Base-by-base conservation (phyloP, 2,113 vertebrate species). In the Crotalus horridus region DNA sequence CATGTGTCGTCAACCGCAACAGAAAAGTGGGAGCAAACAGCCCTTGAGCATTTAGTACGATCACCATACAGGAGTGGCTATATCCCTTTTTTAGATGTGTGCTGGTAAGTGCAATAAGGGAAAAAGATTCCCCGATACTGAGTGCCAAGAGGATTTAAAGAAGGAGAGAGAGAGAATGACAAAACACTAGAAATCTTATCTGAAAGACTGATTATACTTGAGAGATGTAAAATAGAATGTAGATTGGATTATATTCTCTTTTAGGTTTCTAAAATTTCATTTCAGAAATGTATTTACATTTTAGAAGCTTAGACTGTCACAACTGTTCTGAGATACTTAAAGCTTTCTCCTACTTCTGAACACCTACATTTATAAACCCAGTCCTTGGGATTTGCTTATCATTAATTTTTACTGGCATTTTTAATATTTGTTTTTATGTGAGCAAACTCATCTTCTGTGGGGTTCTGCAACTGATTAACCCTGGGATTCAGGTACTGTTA, bases 1-100 rank as follows among this genome's bases (percentile, higher is more conserved):
- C 98, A 99, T 99, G 99, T 98, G 98, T 98, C 98, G 98, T 99
- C 99, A 99, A 99, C 99, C 99, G 97, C 99, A 98, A 98, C 99
- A 99, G 99, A 99, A 99, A 99, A 99, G 99, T 99, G 99, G 99
- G 97, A 98, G 98, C 99, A 99, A 99, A 99, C 99, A 99, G 98
- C 98, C 98, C 98, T 98, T 98, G 98, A 98, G 98, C 99, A 99
- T 97, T 91, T 87, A 98, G 98, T 98, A 98, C 98, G 95, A 98
- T 97, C 98, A 98, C 98, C 98, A 46, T 96, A 97, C 98, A 98
- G 98, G 96, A 97, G 97, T 97, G 97, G 98, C 97, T 96, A 98
- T 97, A 98, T 98, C 98, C 98, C 98, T 93, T 94, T 51, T 0
- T 88, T 92, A 93, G 93, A 85, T 89, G 93, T 81, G 88, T 92